Evolutionary conservation across 1,140 invertebrate genomes (phyloP), one percentile per base, ranked within the genome.

Genomic region (Venturia canescens): DNA sequence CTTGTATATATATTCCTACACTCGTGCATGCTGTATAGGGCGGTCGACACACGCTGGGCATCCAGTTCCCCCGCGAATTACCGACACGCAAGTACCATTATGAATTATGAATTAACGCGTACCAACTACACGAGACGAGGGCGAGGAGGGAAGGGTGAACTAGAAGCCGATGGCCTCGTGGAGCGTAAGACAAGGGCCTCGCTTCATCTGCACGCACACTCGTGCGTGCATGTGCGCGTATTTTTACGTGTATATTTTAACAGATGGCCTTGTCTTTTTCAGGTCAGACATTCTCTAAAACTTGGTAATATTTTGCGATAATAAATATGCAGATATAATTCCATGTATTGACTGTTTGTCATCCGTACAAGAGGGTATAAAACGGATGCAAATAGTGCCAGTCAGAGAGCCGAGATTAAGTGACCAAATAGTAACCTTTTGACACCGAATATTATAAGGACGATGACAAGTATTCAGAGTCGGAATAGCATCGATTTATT

Each of bases 61-160:
- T 84, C 84, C 82, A 50, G 69, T 72, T 66, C 84, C 80, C 69
- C 75, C 53, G 76, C 78, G 85, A 83, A 88, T 90, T 90, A 89
- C 87, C 85, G 81, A 80, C 89, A 89, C 88, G 88, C 88, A 89
- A 89, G 81, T 83, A 84, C 80, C 83, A 87, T 86, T 88, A 87
- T 89, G 86, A 89, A 90, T 89, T 90, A 90, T 89, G 85, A 90
- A 90, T 89, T 89, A 89, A 88, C 84, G 86, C 82, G 84, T 85
- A 76, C 34, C 4, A 21, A n/a, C 27, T 69, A 69, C 66, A 69
- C 53, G 26, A 23, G 38, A 31, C n/a, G 71, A 53, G 44, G 67
- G 53, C 26, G 53, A 60, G 21, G 53, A 16, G 53, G 70, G 18
- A 60, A 23, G 79, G 26, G 57, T 21, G 57, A 53, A 53, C 66